These are phyloP conservation scores for Drosophila subsilvestris DNA, from an alignment of 2,888 invertebrate species.

Conservation along the genomic window DNA sequence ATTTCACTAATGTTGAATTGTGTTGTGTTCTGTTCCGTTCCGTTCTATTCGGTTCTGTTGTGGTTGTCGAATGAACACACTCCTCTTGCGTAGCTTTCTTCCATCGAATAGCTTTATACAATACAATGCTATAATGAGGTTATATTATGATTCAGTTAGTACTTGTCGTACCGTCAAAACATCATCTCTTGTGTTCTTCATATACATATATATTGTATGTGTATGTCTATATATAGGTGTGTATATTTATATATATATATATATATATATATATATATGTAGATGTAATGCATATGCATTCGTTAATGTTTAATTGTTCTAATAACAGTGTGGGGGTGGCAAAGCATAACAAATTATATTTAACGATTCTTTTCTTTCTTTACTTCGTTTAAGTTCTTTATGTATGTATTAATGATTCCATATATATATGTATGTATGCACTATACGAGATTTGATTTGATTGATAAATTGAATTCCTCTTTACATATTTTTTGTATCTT, in stretches of 20 bases:
- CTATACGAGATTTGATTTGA: constrained; percentile 53
- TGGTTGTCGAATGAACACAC: constrained; percentile 32
- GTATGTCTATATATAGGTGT: constrained; percentile 44
- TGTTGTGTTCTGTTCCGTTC: constrained; percentile 10
- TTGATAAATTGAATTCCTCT: constrained; percentile 61
- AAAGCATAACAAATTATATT: constrained; percentile 77
- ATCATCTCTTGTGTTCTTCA: constrained; percentile 12
- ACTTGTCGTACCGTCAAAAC: constrained; percentile 14
- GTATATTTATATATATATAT: constrained; percentile 32
- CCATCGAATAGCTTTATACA: constrained; percentile 39
- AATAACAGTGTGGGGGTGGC: constrained; percentile 76
- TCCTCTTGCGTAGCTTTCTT: constrained; percentile 19
- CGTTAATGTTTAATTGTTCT: constrained; percentile 72
- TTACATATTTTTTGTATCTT: constrained; percentile 47
- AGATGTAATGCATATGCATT: constrained; percentile 41
- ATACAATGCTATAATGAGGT: constrained; percentile 45
- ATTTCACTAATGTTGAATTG: constrained; percentile 47
- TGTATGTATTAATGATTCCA: constrained; percentile 25
- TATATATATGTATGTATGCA: constrained; percentile 39
- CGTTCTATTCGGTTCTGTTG: constrained; percentile 27
- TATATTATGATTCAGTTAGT: constrained; percentile 44
- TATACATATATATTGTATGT: constrained; percentile 47
- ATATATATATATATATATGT: constrained; percentile 22
- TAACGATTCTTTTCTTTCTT: constrained; percentile 48
- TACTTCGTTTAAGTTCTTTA: constrained; percentile 44